A percentile compares a stretch with the other conserved stretches of the same genome.
These are phyloP conservation scores for Pterocles gutturalis DNA, from an alignment of 2,113 vertebrate species.

Conservation along the genomic window DNA sequence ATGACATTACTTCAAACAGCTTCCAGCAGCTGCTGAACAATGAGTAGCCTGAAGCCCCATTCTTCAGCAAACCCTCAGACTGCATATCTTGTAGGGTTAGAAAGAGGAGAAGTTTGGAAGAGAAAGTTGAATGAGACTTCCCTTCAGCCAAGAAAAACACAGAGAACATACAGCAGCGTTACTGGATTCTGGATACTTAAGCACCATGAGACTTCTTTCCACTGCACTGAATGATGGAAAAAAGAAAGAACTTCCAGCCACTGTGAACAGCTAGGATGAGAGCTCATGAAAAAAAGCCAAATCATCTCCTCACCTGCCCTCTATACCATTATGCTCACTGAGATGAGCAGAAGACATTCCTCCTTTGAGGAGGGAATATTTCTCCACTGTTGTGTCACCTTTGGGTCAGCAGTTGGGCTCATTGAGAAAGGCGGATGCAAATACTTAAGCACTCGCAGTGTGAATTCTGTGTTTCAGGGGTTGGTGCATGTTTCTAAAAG, in stretches of 20 bases:
- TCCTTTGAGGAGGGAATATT: neutral
- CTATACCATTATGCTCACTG: neutral
- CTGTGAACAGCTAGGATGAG: neutral
- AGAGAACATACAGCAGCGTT: neutral
- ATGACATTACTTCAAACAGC: neutral
- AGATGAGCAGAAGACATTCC: neutral
- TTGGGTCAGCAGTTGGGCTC: neutral
- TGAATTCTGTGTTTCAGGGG: neutral
- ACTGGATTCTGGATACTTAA: neutral
- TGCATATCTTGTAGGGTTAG: neutral
- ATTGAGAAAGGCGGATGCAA: neutral
- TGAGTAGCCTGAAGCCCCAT: neutral
- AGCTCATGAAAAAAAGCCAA: neutral
- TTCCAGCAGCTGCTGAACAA: conserved; percentile 19
- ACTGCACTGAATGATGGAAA: neutral
- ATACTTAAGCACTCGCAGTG: neutral
- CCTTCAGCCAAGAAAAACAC: neutral
- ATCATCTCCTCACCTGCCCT: neutral
- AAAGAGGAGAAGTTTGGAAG: neutral
- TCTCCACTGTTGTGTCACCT: neutral
- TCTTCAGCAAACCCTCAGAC: neutral
- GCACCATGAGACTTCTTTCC: neutral
- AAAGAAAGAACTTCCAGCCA: neutral
- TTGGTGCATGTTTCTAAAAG: neutral
- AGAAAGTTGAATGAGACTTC: neutral